phyloP scores from a whole-genome alignment of 2,888 invertebrate species.

The Drosophila sordidula region DNA sequence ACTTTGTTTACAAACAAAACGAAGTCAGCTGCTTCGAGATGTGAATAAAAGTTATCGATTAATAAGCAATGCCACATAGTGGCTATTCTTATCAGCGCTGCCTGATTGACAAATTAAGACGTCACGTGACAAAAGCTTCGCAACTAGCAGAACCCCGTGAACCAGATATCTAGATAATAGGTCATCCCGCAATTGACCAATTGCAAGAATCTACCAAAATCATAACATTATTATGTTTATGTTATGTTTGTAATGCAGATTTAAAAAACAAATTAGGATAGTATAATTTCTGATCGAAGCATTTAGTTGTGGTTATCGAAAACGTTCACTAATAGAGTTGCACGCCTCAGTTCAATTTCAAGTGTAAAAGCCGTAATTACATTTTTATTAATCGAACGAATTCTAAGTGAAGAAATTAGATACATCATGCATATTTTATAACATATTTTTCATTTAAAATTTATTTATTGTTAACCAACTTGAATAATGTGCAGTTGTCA shows the following conservation, averaged over 20 bases:
- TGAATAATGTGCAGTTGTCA: too few relatives aligned
- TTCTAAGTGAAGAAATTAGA: too few relatives aligned
- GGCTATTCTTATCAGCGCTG: background rate
- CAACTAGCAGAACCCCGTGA: background rate
- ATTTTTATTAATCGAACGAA: too few relatives aligned
- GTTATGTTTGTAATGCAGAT: too few relatives aligned
- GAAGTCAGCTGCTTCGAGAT: slow-evolving; percentile 14
- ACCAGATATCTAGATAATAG: background rate
- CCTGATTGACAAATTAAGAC: background rate
- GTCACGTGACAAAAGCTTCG: background rate
- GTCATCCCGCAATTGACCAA: too few relatives aligned
- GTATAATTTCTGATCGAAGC: background rate
- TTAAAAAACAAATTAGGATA: background rate
- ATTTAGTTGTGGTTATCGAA: background rate
- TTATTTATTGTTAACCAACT: too few relatives aligned
- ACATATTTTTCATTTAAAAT: too few relatives aligned
- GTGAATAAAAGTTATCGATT: background rate
- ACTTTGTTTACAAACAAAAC: background rate
- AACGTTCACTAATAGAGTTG: background rate
- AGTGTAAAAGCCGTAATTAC: too few relatives aligned
- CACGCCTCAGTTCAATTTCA: background rate
- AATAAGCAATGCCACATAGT: background rate
- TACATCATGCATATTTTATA: too few relatives aligned
- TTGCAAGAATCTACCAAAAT: too few relatives aligned
- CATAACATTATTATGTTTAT: too few relatives aligned